Base-by-base conservation (phyloP, 2,797 vertebrate species). In the Labeo calbasu region DNA sequence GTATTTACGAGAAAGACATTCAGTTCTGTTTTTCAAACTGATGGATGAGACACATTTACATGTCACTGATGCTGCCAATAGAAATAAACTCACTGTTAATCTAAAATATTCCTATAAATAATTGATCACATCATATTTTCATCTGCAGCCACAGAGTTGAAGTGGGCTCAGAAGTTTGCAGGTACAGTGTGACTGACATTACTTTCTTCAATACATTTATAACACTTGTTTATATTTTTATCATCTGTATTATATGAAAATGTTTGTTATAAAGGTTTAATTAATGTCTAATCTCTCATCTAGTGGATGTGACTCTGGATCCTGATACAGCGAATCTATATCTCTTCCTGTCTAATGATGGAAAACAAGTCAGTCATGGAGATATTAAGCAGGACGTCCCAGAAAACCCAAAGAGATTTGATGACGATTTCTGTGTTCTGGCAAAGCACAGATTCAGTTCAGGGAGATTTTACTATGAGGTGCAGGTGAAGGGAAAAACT, bases 231-330 rank as follows among this genome's bases (percentile, higher is more conserved):
- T n/a, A n/a, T n/a, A n/a, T n/a, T 8, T 15, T 79, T 15, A 5
- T 17, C 21, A 2, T 25, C 57, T 28, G 0, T 19, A 48, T 19
- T 46, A 46, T 21, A 28, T 72, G 0, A n/a, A 21, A 40, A 40
- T 4, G 10, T 48, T 15, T 77, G 40, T 40, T 32, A 3, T 32
- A 3, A 32, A 32, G 15, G 55, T 53, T 61, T 77, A 0, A 76
- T 76, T 76, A n/a, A 23, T 50, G 40, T 79, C 46, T 79, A 25
- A 21, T 79, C 61, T 68, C 63, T 46, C 23, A 48, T 65, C 61
- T 48, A 66, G 77, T 79, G 61, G 40, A 78, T 78, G 14, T 78
- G 57, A 78, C 40, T 78, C 76, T 78, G 57, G 76, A 78, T 48
- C 57, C n/a, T 48, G 40, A 77, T 48, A 32, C 76, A 5, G 59